Evolutionary conservation across 2,888 invertebrate genomes (phyloP), one percentile per base, ranked within the genome.

Genomic region (Stegophylla sp.): DNA sequence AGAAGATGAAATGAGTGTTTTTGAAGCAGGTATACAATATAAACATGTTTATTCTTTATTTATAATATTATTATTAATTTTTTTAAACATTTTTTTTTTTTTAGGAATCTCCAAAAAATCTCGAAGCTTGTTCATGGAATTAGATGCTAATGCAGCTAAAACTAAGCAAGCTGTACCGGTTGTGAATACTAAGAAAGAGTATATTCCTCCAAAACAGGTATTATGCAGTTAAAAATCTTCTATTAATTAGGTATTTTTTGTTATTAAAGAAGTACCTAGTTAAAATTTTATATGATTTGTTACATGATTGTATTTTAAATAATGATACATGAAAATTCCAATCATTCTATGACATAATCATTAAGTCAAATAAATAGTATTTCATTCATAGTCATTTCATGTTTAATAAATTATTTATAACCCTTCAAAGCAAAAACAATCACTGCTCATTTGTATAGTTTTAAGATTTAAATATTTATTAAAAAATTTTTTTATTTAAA

Each of bases 31-130:
- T 92, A 86, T 85, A 86, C 85, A 4, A 64, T 53, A 28, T 17
- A 56, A 10, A 63, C 10, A 72, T 51, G 51, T 61, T 26, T 56
- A 66, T 45, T 48, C 41, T 23, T 61, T 48, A n/a, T 61, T 72
- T 79, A 28, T 64, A 5, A 48, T 41, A 67, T 26, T 73, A n/a
- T n/a, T n/a, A n/a, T n/a, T n/a, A n/a, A n/a, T n/a, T n/a, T n/a
- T n/a, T n/a, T n/a, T n/a, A n/a, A n/a, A n/a, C n/a, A n/a, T n/a
- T 59, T 61, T 67, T 61, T 48, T 53, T 83, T 84, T 85, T 84
- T 1, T 86, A 94, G 95, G 93, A 84, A 94, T 95, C 84, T 93
- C 94, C 85, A 94, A 94, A 88, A 93, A 94, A 86, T 95, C 95
- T 0, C 91, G 95, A 20, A 93, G 92, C 41, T 90, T 95, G 83